A percentile compares a stretch with the other conserved stretches of the same genome.
These are phyloP conservation scores for Marcusenius ussheri DNA, from an alignment of 2,113 vertebrate species.

Conservation along the genomic window DNA sequence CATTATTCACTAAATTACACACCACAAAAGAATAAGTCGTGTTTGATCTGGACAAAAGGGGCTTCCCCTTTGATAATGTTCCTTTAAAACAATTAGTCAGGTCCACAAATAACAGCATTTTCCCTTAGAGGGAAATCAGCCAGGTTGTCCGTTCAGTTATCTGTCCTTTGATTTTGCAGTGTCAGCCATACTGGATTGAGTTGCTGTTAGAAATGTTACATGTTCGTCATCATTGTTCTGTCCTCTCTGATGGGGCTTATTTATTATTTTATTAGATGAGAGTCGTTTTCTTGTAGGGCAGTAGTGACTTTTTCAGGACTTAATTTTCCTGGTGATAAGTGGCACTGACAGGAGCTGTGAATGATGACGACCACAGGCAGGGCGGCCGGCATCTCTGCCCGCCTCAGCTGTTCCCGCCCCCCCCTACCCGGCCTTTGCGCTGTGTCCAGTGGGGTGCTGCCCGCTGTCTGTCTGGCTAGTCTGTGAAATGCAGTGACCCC, in stretches of 20 bases:
- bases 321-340: neutral
- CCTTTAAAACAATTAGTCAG: constrained; percentile 5
- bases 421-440: too few relatives aligned
- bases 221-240: neutral
- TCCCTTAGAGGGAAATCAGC: neutral
- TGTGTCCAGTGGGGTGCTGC: neutral
- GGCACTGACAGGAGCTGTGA: neutral
- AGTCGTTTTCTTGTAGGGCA: neutral
- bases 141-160: neutral
- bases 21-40: neutral
- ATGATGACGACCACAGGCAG: neutral
- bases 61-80: neutral
- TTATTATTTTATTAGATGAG: neutral
- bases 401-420: neutral
- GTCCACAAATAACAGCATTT: neutral
- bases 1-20: neutral
- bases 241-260: neutral
- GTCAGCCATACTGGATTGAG: neutral
- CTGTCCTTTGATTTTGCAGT: neutral
- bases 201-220: neutral
- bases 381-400: neutral
- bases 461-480: neutral
- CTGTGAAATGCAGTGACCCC: constrained; percentile 25
- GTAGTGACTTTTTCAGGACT: neutral
- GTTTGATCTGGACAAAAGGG: neutral